Evolutionary conservation across 2,797 vertebrate genomes (phyloP).

Genomic region (Babyrousa celebensis): DNA sequence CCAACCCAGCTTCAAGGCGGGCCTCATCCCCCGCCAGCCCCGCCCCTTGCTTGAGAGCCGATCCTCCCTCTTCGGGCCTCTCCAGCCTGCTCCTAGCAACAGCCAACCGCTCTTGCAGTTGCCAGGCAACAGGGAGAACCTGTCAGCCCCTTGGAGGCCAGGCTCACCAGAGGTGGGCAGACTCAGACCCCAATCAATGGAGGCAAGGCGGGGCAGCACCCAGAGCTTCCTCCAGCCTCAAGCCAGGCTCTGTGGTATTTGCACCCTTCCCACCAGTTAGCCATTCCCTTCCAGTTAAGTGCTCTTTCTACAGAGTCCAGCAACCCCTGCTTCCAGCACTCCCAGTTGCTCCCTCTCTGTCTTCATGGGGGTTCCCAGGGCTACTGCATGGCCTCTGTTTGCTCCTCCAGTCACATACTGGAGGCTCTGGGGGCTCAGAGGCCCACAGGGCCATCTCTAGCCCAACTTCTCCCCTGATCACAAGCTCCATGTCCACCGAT

Average conservation of each 20-base stretch:
- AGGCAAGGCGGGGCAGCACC: not conserved
- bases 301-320: conserved; percentile 32
- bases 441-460: not conserved
- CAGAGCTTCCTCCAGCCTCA: not conserved
- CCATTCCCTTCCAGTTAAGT: not conserved
- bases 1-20: not conserved
- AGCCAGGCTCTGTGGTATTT: not conserved
- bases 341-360: not conserved
- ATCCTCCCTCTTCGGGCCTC: conserved; percentile 78
- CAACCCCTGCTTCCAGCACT: not conserved
- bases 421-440: not conserved
- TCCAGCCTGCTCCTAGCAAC: conserved; percentile 86
- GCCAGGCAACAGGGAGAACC: conserved; percentile 83
- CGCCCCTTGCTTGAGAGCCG: conserved; percentile 47
- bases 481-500: not conserved
- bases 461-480: not conserved
- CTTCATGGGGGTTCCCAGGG: not conserved
- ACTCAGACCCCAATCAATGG: conserved; percentile 73
- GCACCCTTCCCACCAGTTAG: not conserved
- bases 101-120: conserved; percentile 85
- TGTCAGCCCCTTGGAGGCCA: conserved; percentile 84
- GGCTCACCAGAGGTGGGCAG: conserved; percentile 74
- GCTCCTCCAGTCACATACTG: conserved; percentile 8
- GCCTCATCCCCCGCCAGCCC: conserved; percentile 46
- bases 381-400: not conserved